These are phyloP conservation scores for Tetragnatha versicolor DNA, from an alignment of 1,140 invertebrate genomes.

Conservation along the genomic window DNA sequence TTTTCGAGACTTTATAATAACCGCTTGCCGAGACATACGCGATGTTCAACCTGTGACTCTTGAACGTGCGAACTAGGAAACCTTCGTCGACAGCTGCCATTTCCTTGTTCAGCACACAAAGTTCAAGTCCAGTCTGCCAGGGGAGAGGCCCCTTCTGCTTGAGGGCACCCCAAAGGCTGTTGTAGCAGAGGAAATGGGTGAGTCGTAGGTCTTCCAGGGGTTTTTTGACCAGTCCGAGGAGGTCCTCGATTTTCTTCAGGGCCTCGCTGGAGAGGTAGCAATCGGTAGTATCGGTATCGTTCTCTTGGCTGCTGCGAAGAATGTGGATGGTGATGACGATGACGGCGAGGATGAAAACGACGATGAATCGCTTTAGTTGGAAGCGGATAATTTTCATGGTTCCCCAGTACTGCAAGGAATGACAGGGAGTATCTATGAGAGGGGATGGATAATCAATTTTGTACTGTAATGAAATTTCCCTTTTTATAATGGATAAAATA, in stretches of 20 bases:
- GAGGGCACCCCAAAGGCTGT: constrained; percentile 68
- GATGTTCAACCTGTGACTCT: constrained; percentile 61
- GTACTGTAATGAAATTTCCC: too few species aligned
- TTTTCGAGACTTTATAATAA: constrained; percentile 61
- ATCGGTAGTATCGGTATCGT: too few species aligned
- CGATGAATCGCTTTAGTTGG: constrained; percentile 30
- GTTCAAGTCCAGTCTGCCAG: constrained; percentile 66
- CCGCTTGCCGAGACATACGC: constrained; percentile 65
- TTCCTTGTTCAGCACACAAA: constrained; percentile 66
- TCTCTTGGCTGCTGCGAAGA: not conserved
- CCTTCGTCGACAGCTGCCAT: constrained; percentile 64
- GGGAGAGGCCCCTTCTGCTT: constrained; percentile 64
- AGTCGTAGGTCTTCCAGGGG: constrained; percentile 61
- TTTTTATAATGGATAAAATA: too few species aligned
- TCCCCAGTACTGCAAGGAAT: too few species aligned
- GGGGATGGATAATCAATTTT: too few species aligned
- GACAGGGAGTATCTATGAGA: too few species aligned
- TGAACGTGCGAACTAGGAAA: constrained; percentile 63
- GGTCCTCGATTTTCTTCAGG: constrained; percentile 28
- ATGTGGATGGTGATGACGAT: not conserved
- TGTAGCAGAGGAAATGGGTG: constrained; percentile 68
- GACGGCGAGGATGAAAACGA: not conserved
- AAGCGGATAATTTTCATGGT: constrained; percentile 46
- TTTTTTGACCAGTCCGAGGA: constrained; percentile 4
- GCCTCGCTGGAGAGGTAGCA: constrained; percentile 15